A percentile compares a stretch with the other conserved stretches of the same genome.
These are phyloP conservation scores for Drosophila sucinea DNA, from an alignment of 1,140 invertebrate genomes.

Conservation along the genomic window DNA sequence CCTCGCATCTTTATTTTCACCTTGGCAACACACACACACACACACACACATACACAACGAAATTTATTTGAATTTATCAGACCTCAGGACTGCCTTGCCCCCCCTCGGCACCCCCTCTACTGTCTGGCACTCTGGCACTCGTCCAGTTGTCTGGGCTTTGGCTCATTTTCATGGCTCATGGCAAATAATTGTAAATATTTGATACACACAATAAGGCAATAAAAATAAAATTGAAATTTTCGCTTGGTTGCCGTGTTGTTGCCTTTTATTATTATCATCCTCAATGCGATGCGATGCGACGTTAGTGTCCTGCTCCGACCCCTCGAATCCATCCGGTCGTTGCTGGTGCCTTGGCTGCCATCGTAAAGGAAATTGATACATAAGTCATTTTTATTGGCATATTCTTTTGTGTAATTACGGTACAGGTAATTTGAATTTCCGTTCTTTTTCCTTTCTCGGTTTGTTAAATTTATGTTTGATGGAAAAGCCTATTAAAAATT, in stretches of 20 bases:
- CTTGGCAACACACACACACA: constrained; percentile 66
- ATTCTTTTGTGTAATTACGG: constrained; percentile 81
- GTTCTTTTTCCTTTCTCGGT: constrained; percentile 31
- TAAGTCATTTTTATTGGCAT: constrained; percentile 82
- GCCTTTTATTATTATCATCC: constrained; percentile 74
- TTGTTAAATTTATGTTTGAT: constrained; percentile 37
- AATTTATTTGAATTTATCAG: constrained; percentile 79
- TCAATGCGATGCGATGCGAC: constrained; percentile 23
- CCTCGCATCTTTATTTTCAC: constrained; percentile 71
- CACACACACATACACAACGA: constrained; percentile 20
- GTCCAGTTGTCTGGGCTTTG: constrained; percentile 17
- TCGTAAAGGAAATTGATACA: constrained; percentile 82
- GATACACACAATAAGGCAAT: constrained; percentile 82
- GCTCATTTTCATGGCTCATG: constrained; percentile 67
- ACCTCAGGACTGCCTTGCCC: constrained; percentile 36
- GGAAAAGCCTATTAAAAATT: constrained; percentile 54
- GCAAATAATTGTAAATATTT: constrained; percentile 83
- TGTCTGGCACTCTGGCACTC: not conserved
- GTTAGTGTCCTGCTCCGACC: constrained; percentile 22
- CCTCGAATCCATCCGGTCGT: not conserved
- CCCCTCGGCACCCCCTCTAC: not conserved
- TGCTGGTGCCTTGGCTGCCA: constrained; percentile 20
- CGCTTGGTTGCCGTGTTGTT: constrained; percentile 62
- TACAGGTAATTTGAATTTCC: constrained; percentile 79
- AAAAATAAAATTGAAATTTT: constrained; percentile 82